Percentiles rank a stretch among this genome's conserved stretches.
These are phyloP conservation scores for Drosophila orosa DNA, from an alignment of 1,140 invertebrate species.

Conservation along the genomic window DNA sequence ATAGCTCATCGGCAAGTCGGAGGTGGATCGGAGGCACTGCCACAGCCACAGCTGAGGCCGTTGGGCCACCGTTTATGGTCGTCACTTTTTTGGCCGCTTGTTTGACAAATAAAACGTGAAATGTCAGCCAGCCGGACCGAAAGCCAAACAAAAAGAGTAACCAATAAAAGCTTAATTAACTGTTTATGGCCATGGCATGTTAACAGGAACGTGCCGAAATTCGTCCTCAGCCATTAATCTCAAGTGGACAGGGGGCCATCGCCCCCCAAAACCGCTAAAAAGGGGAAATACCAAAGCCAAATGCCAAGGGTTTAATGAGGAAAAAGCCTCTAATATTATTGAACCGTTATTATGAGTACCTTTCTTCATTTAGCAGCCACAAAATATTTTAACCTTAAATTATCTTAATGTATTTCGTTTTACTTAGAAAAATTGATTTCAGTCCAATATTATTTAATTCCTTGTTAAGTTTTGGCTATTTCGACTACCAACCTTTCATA, in stretches of 20 bases:
- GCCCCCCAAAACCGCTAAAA: conserved; percentile 6
- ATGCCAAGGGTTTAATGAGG: conserved; percentile 4
- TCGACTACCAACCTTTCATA: background rate
- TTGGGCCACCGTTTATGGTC: conserved; percentile 70
- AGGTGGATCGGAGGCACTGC: conserved; percentile 18
- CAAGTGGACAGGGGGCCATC: conserved; percentile 20
- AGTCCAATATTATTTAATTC: background rate
- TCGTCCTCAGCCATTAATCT: conserved; percentile 65
- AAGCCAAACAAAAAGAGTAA: conserved; percentile 70
- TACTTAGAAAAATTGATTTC: too few species aligned
- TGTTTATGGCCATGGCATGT: conserved; percentile 80
- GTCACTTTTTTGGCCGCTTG: conserved; percentile 72
- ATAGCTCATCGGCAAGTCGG: conserved; percentile 26
- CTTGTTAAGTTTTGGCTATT: too few species aligned
- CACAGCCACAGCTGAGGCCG: conserved; percentile 8
- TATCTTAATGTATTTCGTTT: background rate
- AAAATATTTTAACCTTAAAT: background rate
- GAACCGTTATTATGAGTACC: background rate
- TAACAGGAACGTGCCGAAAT: conserved; percentile 58
- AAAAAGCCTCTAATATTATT: conserved; percentile 1
- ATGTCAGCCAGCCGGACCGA: conserved; percentile 44
- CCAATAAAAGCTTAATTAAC: conserved; percentile 83
- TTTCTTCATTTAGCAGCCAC: background rate
- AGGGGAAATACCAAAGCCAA: background rate
- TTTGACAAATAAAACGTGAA: conserved; percentile 82